These are phyloP conservation scores for Petrocephalus zakoni DNA, from an alignment of 2,113 vertebrate genomes.

Conservation along the genomic window DNA sequence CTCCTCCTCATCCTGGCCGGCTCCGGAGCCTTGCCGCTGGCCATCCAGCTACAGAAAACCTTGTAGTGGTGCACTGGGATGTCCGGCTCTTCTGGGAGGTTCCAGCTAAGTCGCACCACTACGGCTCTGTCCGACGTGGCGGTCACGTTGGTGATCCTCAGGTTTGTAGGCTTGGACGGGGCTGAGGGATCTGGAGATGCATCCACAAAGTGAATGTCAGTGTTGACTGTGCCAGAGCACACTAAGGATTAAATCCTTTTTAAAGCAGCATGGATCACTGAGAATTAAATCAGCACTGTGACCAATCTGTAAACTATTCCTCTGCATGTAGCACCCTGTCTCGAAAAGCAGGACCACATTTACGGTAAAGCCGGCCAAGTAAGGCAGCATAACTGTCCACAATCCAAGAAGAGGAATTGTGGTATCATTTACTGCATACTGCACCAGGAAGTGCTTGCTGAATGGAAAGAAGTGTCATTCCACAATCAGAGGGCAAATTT, in stretches of 20 bases:
- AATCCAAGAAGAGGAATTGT: background rate
- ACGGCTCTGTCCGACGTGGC: conserved; percentile 58
- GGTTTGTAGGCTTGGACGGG: conserved; percentile 70
- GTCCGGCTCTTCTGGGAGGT: conserved; percentile 67
- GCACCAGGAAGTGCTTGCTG: background rate
- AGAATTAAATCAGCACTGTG: conserved; percentile 5
- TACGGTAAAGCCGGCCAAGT: background rate
- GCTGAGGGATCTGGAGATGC: conserved; percentile 67
- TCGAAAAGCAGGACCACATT: background rate
- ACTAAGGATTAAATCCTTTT: background rate
- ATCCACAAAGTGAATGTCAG: background rate
- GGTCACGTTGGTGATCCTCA: conserved; percentile 71
- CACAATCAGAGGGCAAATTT: background rate
- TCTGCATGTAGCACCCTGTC: background rate
- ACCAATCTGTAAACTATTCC: conserved; percentile 4
- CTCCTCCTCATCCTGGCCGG: conserved; percentile 74
- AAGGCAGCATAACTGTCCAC: background rate
- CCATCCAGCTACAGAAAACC: conserved; percentile 80
- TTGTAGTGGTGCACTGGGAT: conserved; percentile 84
- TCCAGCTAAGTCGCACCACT: conserved; percentile 67
- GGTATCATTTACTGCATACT: background rate
- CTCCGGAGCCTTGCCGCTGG: conserved; percentile 52
- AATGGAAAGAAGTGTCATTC: background rate
- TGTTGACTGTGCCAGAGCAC: background rate
- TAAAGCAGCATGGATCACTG: background rate